Conservation (phyloP, 2,797 vertebrate genomes). For the Enteromius anoplus region DNA sequence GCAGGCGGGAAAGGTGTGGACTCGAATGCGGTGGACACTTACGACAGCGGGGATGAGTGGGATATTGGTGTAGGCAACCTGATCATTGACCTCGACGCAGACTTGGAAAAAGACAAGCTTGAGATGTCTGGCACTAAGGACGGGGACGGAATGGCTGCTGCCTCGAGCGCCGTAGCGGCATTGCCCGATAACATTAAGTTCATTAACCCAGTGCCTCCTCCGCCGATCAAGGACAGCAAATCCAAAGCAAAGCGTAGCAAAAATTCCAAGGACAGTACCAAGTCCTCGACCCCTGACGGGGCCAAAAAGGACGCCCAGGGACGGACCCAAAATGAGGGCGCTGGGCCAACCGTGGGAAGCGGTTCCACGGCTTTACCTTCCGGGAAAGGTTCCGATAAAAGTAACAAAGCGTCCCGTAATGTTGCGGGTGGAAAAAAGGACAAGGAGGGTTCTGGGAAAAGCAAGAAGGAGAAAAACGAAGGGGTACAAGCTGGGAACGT, state of each 20-base stretch:
- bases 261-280: conserved; percentile 95
- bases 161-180: conserved; percentile 92
- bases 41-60: conserved; percentile 99
- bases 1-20: conserved; percentile 99
- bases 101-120: conserved; percentile 99
- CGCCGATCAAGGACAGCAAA: conserved; percentile 97
- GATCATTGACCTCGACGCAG: conserved; percentile 99
- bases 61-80: conserved; percentile 99
- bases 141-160: conserved; percentile 86
- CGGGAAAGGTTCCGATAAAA: conserved; percentile 92
- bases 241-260: conserved; percentile 99
- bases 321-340: conserved; percentile 85
- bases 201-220: conserved; percentile 94
- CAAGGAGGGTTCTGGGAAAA: conserved; percentile 92
- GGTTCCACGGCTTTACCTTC: conserved; percentile 74
- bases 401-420: conserved; percentile 87
- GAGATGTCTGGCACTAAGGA: conserved; percentile 99
- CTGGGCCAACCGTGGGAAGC: conserved; percentile 74
- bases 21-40: conserved; percentile 99
- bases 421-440: conserved; percentile 92
- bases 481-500: conserved; percentile 76
- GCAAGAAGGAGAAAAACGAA: conserved; percentile 96
- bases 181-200: conserved; percentile 99
- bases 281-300: conserved; percentile 87
- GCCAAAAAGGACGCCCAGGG: conserved; percentile 92